A percentile compares a stretch with the other conserved stretches of the same genome.
Conservation (phyloP, 2,113 vertebrate species). For the Erpornis zantholeuca region DNA sequence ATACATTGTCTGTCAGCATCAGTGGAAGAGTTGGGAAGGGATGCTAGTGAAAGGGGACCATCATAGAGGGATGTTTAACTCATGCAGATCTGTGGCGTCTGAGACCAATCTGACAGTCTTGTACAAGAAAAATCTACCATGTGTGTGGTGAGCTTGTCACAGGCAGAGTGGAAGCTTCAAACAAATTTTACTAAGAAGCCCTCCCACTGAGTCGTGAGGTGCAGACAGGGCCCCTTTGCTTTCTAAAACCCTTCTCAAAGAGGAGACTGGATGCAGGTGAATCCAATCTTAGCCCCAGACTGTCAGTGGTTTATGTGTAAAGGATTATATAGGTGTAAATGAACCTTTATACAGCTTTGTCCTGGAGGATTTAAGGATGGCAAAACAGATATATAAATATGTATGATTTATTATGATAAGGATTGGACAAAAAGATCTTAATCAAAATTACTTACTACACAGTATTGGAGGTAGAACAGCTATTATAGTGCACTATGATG, state of each 20-base stretch:
- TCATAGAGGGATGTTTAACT: background rate
- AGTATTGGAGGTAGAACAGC: background rate
- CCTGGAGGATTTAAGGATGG: background rate
- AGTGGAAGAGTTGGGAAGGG: background rate
- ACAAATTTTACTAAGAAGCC: background rate
- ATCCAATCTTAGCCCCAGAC: background rate
- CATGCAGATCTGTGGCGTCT: background rate
- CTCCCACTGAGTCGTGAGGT: background rate
- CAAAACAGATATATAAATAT: background rate
- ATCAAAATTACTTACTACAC: background rate
- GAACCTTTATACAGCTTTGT: background rate
- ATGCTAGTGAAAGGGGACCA: fast-evolving
- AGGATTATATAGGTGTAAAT: background rate
- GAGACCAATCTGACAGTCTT: background rate
- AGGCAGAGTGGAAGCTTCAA: background rate
- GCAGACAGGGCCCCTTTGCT: background rate
- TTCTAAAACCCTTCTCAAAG: background rate
- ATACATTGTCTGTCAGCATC: background rate
- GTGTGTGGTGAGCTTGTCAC: background rate
- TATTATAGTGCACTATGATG: background rate
- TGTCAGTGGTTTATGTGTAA: background rate
- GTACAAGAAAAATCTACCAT: background rate
- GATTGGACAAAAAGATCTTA: background rate
- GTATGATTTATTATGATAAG: background rate
- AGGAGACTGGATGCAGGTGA: background rate